phyloP scores from a whole-genome alignment of 1,140 invertebrate genomes.

The Dendrolimus kikuchii region DNA sequence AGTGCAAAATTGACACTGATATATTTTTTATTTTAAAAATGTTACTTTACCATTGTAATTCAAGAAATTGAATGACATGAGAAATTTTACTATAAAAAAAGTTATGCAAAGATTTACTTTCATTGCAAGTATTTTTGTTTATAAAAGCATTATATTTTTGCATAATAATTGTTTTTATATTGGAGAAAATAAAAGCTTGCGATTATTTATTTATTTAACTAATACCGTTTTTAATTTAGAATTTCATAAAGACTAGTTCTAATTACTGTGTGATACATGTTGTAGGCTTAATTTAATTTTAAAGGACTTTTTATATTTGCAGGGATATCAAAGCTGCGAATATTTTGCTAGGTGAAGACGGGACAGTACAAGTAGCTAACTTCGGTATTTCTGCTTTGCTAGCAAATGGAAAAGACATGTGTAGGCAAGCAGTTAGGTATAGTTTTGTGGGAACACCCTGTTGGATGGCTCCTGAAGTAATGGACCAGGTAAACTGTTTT shows the following conservation, averaged over 20 bases:
- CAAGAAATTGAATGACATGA: too few relatives aligned
- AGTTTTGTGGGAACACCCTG: constrained; percentile 98
- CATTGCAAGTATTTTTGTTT: too few relatives aligned
- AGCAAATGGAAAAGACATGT: constrained; percentile 90
- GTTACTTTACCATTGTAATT: too few relatives aligned
- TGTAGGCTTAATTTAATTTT: background rate
- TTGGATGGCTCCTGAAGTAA: constrained; percentile 99
- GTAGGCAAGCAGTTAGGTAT: constrained; percentile 95
- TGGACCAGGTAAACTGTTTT: constrained; percentile 93
- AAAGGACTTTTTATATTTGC: constrained; percentile 24
- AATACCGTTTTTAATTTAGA: too few relatives aligned
- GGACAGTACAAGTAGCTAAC: constrained; percentile 98
- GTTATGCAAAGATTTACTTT: too few relatives aligned
- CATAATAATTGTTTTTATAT: too few relatives aligned
- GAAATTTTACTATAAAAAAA: too few relatives aligned
- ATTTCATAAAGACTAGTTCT: background rate
- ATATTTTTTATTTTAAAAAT: too few relatives aligned
- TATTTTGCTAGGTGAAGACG: constrained; percentile 97
- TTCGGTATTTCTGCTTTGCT: constrained; percentile 96
- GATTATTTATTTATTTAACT: too few relatives aligned
- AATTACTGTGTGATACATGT: background rate
- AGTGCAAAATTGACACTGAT: too few relatives aligned
- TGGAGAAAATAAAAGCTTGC: too few relatives aligned
- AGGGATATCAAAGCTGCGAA: constrained; percentile 99
- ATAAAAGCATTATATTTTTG: too few relatives aligned